A percentile compares a stretch with the other conserved stretches of the same genome.
These are phyloP conservation scores for Danaus chrysippus DNA, from an alignment of 2,888 invertebrate genomes.

Conservation along the genomic window DNA sequence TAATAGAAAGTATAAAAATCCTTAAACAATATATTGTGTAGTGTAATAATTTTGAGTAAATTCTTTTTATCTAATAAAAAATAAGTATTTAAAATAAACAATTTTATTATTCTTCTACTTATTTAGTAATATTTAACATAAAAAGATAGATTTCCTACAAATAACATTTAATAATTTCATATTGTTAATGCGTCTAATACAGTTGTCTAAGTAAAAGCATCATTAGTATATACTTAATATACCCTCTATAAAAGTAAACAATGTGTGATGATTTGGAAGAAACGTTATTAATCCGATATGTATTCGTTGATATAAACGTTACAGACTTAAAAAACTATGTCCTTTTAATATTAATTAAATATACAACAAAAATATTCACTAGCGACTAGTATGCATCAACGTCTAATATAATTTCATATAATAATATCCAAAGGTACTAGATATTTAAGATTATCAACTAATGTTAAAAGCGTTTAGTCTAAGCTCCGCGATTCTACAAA, in stretches of 20 bases:
- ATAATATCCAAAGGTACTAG: background rate
- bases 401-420: background rate
- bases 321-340: background rate
- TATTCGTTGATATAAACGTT: background rate
- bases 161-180: background rate
- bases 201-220: background rate
- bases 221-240: too few species aligned
- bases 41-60: too few species aligned
- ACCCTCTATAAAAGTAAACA: too few species aligned
- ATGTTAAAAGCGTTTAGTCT: background rate
- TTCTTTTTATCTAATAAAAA: too few species aligned
- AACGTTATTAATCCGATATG: background rate
- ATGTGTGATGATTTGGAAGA: too few species aligned
- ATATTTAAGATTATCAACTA: background rate
- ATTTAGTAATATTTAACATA: background rate
- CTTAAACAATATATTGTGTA: too few species aligned
- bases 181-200: background rate
- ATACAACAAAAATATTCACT: background rate
- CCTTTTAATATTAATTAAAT: background rate
- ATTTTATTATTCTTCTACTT: background rate
- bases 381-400: background rate
- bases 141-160: background rate
- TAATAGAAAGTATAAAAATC: too few species aligned
- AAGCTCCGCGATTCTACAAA: conserved; percentile 5
- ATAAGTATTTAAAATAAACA: too few species aligned